Evolutionary conservation across 2,113 vertebrate genomes (phyloP), one percentile per base, ranked within the genome.

Genomic region (Proterorhinus semilunaris): DNA sequence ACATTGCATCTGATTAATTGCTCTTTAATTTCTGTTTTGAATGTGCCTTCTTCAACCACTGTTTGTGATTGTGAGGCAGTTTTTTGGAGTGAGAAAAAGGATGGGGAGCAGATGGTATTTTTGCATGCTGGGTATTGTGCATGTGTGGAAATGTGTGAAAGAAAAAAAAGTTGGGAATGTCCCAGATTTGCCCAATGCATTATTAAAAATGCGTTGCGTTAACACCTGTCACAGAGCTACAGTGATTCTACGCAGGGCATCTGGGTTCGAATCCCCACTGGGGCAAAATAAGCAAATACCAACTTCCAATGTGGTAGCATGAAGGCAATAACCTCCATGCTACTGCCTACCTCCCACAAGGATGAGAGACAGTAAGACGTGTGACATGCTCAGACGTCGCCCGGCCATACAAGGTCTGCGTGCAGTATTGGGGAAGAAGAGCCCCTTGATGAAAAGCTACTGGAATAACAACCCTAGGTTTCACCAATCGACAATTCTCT

Each of bases 71-170:
- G 44, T 48, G 54, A 52, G 36, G 68, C 61, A 65, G 71, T 57
- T 51, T 6, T 50, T 5, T 42, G 70, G 67, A 71, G n/a, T 8
- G 72, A 72, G 55, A 50, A 53, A 74, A 43, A 67, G 10, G 48
- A 44, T 21, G 69, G 69, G 69, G 70, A 84, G 76, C 83, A 87
- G 85, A 86, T 89, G 86, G 82, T 84, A 76, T 83, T 87, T 75
- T 76, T 51, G 62, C 79, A 73, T 57, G 70, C 47, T 49, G 70
- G 50, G 51, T 10, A 47, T 5, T 2, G 3, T 13, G 17, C 10
- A 7, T 1, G 6, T 43, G 9, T 50, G 17, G 15, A 59, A 52
- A 54, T 52, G 62, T 71, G 62, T 71, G 65, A 10, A 49, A 68
- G 8, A 61, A 15, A 78, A 15, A 78, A 50, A 62, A 79, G 16